Evolutionary conservation across 2,797 vertebrate genomes (phyloP).

Genomic region (Halcyon leucocephala): DNA sequence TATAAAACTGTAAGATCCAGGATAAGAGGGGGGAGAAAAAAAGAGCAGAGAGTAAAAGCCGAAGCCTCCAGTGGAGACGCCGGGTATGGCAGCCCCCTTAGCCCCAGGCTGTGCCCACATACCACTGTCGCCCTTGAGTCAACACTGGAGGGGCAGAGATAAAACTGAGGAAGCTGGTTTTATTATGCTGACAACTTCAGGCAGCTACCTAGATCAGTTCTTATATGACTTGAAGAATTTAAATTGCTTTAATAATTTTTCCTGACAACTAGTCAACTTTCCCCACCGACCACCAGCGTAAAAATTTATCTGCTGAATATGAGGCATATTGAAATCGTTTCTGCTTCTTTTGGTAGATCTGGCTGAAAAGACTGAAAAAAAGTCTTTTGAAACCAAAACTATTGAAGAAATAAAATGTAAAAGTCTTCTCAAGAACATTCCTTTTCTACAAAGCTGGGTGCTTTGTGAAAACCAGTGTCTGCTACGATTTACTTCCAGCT

Average conservation of each 20-base stretch:
- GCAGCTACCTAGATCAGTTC: neutral
- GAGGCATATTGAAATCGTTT: neutral
- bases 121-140: neutral
- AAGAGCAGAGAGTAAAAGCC: neutral
- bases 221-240: neutral
- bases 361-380: neutral
- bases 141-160: neutral
- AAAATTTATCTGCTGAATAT: neutral
- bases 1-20: neutral
- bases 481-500: neutral
- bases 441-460: neutral
- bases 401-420: neutral
- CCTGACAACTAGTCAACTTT: neutral
- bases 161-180: neutral
- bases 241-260: neutral
- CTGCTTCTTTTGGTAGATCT: neutral
- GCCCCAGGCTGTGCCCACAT: neutral
- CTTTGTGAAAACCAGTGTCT: neutral
- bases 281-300: neutral
- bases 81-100: neutral
- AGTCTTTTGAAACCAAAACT: neutral
- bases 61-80: neutral
- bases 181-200: neutral
- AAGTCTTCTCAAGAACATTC: neutral
- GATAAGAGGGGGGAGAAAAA: neutral